phyloP scores from a whole-genome alignment of 2,113 vertebrate species.

The Barbus barbus region DNA sequence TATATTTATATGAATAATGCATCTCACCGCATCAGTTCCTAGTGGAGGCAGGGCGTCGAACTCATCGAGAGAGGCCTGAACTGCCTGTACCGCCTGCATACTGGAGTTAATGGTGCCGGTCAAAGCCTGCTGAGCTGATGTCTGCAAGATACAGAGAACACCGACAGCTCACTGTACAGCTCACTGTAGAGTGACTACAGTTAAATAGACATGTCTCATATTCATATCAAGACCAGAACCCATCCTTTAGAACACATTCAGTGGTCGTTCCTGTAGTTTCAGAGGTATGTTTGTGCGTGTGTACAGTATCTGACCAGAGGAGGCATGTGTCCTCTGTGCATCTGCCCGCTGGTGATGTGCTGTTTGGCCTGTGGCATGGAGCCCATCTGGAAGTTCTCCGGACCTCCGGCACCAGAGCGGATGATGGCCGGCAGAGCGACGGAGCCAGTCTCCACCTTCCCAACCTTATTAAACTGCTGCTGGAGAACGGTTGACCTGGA shows the following conservation, averaged over 20 bases:
- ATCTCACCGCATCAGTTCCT: constrained; percentile 92
- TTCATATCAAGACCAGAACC: background rate
- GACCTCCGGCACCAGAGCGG: constrained; percentile 90
- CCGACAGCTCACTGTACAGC: background rate
- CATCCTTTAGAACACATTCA: background rate
- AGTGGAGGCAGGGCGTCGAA: constrained; percentile 89
- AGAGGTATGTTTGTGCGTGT: background rate
- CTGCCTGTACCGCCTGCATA: constrained; percentile 96
- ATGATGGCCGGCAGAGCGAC: constrained; percentile 95
- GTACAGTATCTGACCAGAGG: constrained; percentile 82
- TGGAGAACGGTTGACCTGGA: constrained; percentile 87
- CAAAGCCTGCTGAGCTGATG: constrained; percentile 93
- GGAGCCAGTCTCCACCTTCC: constrained; percentile 87
- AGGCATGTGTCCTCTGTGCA: constrained; percentile 98
- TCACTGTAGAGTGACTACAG: background rate
- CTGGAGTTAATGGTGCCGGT: constrained; percentile 98
- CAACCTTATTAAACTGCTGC: constrained; percentile 91
- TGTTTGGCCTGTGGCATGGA: constrained; percentile 95
- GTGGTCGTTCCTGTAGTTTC: background rate
- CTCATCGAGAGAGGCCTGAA: constrained; percentile 89
- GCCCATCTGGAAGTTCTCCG: constrained; percentile 91
- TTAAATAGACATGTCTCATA: background rate
- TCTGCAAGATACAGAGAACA: constrained; percentile 69
- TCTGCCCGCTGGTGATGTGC: constrained; percentile 93
- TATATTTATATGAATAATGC: background rate